These are phyloP conservation scores for Drosophila flavopinicola DNA, from an alignment of 2,888 invertebrate species.

Conservation along the genomic window DNA sequence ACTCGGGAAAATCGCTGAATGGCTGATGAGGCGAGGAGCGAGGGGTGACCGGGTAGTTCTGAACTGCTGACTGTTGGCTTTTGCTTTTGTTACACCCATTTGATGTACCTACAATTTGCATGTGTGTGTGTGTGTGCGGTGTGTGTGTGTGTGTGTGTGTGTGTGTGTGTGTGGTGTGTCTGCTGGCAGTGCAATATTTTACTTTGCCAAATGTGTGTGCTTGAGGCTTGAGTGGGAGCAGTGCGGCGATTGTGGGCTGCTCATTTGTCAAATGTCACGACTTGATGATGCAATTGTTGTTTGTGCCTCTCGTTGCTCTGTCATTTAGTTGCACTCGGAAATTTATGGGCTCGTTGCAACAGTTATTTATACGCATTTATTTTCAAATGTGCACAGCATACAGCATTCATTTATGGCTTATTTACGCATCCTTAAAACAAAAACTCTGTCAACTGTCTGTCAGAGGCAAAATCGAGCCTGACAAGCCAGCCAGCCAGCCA, in stretches of 20 bases:
- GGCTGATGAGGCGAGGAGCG: conserved; percentile 5
- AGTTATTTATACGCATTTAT: conserved; percentile 50
- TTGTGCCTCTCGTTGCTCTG: conserved; percentile 34
- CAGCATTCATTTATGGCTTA: conserved; percentile 61
- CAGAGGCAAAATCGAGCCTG: conserved; percentile 29
- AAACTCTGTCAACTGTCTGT: conserved; percentile 73
- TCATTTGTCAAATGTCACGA: conserved; percentile 81
- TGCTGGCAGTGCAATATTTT: conserved; percentile 72
- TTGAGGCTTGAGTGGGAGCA: neutral
- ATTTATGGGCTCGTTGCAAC: conserved; percentile 66
- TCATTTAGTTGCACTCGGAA: conserved; percentile 72
- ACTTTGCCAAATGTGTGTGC: conserved; percentile 60
- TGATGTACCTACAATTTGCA: conserved; percentile 72
- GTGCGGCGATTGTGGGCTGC: conserved; percentile 37
- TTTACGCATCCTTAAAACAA: conserved; percentile 63
- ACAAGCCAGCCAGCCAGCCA: conserved; percentile 17
- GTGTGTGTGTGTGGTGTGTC: conserved; percentile 31
- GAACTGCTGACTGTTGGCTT: conserved; percentile 55
- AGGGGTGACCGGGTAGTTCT: neutral
- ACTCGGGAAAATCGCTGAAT: conserved; percentile 29
- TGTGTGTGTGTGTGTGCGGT: conserved; percentile 24
- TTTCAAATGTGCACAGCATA: conserved; percentile 6
- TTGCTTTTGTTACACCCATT: conserved; percentile 74
- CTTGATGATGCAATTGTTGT: conserved; percentile 80
- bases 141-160: conserved; percentile 1